Percentiles rank a stretch among this genome's conserved stretches.
phyloP scores from a whole-genome alignment of 2,113 vertebrate genomes.

The Chamaea fasciata region DNA sequence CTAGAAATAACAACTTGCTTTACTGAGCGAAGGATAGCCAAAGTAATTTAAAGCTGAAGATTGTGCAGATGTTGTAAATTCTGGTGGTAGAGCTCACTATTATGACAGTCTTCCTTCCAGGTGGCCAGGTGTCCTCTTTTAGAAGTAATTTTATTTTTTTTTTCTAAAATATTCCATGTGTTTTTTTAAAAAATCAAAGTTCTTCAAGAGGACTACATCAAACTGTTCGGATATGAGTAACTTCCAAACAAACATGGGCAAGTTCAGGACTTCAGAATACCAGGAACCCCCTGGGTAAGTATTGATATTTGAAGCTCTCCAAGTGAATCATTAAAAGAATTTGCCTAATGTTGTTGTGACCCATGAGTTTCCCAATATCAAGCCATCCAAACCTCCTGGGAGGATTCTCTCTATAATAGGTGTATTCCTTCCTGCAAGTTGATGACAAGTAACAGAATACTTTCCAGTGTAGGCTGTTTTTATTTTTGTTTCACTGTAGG shows the following conservation, averaged over 20 bases:
- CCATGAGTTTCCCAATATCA: not conserved
- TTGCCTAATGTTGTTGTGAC: not conserved
- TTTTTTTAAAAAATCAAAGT: not conserved
- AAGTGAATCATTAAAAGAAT: conserved; percentile 1
- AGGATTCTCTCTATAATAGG: not conserved
- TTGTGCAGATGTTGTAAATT: not conserved
- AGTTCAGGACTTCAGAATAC: not conserved
- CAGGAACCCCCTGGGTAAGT: not conserved
- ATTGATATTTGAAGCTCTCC: not conserved
- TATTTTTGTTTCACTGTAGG: not conserved
- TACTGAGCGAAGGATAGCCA: not conserved
- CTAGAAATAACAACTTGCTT: not conserved
- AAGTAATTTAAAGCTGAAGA: not conserved
- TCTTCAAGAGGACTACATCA: not conserved
- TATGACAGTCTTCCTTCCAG: not conserved
- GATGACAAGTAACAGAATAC: not conserved
- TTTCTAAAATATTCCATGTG: not conserved
- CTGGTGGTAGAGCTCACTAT: not conserved
- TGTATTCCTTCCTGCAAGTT: not conserved
- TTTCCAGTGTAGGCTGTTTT: not conserved
- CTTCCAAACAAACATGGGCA: not conserved
- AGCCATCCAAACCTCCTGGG: not conserved
- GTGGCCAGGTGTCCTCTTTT: not conserved
- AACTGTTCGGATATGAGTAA: not conserved
- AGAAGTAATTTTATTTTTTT: not conserved